Evolutionary conservation across 2,113 vertebrate genomes (phyloP).

Genomic region (Puntigrus tetrazona): DNA sequence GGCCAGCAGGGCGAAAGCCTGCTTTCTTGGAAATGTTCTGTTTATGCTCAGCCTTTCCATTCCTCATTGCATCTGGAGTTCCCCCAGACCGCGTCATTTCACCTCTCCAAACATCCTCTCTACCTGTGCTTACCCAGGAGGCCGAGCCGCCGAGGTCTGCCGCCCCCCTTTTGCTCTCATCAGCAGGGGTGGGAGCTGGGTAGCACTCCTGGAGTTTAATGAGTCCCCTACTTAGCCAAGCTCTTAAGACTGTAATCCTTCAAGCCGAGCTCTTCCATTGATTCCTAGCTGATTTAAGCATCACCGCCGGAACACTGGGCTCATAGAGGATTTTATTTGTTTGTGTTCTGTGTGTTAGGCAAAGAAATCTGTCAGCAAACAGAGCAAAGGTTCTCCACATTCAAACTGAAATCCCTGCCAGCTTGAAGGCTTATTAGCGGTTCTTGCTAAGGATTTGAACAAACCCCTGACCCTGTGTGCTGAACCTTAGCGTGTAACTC

Average conservation of each 20-base stretch:
- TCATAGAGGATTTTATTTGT: slow-evolving; percentile 46
- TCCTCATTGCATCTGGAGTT: slow-evolving; percentile 52
- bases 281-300: slow-evolving; percentile 36
- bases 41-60: slow-evolving; percentile 58
- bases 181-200: slow-evolving; percentile 9
- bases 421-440: not conserved
- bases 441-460: slow-evolving; percentile 7
- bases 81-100: slow-evolving; percentile 47
- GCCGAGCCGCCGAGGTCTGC: not conserved
- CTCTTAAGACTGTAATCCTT: slow-evolving; percentile 37
- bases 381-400: slow-evolving; percentile 14
- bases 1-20: slow-evolving; percentile 43
- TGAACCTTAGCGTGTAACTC: not conserved
- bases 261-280: slow-evolving; percentile 17
- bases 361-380: slow-evolving; percentile 36
- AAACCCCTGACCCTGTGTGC: not conserved
- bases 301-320: slow-evolving; percentile 9
- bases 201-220: slow-evolving; percentile 36
- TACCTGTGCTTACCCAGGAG: slow-evolving; percentile 47
- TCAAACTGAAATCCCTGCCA: not conserved
- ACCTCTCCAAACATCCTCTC: slow-evolving; percentile 51
- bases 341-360: slow-evolving; percentile 37
- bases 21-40: slow-evolving; percentile 60
- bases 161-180: not conserved
- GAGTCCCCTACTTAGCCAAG: slow-evolving; percentile 29